Evolutionary conservation across 2,888 invertebrate genomes (phyloP).

Genomic region (Fragum whitleyi): DNA sequence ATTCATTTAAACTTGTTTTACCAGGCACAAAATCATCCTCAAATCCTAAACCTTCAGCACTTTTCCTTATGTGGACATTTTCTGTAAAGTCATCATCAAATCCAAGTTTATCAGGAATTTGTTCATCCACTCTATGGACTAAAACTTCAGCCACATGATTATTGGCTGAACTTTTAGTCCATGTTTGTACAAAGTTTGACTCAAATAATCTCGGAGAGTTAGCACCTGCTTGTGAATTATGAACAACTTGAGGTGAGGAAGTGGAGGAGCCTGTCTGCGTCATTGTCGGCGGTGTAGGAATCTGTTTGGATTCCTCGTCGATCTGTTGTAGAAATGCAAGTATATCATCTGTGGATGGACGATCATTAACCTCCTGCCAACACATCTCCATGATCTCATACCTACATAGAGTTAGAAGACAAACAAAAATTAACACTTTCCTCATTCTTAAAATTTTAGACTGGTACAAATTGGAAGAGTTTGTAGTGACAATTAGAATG

Average conservation of each 20-base stretch:
- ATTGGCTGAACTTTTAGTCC: conserved; percentile 51
- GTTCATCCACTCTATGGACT: conserved; percentile 56
- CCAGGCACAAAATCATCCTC: conserved; percentile 59
- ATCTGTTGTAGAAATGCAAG: conserved; percentile 86
- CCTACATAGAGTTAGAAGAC: conserved; percentile 86
- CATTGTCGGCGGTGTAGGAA: conserved; percentile 16
- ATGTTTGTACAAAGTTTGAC: conserved; percentile 61
- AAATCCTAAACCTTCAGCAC: conserved; percentile 48
- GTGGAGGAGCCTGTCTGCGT: conserved; percentile 4
- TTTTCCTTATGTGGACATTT: conserved; percentile 47
- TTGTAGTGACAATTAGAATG: too few species aligned
- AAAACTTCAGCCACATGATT: conserved; percentile 62
- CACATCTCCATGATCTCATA: conserved; percentile 91
- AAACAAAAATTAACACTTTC: background rate
- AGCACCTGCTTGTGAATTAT: conserved; percentile 47
- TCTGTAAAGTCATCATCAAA: conserved; percentile 62
- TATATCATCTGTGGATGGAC: conserved; percentile 87
- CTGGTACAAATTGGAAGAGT: too few species aligned
- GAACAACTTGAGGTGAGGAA: conserved; percentile 34
- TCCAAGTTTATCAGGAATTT: conserved; percentile 32
- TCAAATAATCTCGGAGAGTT: conserved; percentile 42
- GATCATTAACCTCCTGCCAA: conserved; percentile 87
- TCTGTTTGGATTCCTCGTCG: conserved; percentile 86
- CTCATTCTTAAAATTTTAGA: too few species aligned
- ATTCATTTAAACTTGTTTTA: conserved; percentile 32